These are phyloP conservation scores for Osmerus mordax DNA, from an alignment of 2,113 vertebrate species.

Conservation along the genomic window DNA sequence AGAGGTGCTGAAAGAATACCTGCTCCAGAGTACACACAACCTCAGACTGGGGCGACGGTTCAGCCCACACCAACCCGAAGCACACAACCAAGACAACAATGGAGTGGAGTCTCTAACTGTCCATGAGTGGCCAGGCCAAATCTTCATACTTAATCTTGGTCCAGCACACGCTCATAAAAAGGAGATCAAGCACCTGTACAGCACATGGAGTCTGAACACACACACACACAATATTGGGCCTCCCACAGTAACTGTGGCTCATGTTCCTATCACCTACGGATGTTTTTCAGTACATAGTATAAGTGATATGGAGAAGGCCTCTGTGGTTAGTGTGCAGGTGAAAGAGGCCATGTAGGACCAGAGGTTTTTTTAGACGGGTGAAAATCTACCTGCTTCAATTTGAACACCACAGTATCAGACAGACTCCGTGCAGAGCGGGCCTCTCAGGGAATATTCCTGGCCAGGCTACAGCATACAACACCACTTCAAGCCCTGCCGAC, in stretches of 20 bases:
- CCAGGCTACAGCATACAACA: not conserved
- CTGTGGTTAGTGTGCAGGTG: not conserved
- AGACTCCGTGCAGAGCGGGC: constrained; percentile 5
- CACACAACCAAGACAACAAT: too few species aligned
- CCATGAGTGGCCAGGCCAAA: too few species aligned
- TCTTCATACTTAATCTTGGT: not conserved
- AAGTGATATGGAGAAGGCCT: not conserved
- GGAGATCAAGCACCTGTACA: not conserved
- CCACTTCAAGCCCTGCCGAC: constrained; percentile 4
- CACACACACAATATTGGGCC: not conserved
- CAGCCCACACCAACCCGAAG: too few species aligned
- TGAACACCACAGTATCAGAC: not conserved
- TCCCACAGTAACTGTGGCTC: not conserved
- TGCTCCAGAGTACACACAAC: too few species aligned
- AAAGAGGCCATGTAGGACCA: too few species aligned
- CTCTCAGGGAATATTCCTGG: not conserved
- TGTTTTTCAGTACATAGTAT: not conserved
- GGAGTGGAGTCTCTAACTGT: too few species aligned
- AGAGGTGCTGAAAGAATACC: too few species aligned
- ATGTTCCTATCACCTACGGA: not conserved
- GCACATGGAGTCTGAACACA: too few species aligned
- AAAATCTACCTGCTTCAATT: too few species aligned
- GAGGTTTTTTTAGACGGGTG: too few species aligned
- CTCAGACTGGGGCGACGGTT: too few species aligned
- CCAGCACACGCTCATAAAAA: not conserved